Conservation (phyloP, 2,797 vertebrate species). For the Aselliscus stoliczkanus region DNA sequence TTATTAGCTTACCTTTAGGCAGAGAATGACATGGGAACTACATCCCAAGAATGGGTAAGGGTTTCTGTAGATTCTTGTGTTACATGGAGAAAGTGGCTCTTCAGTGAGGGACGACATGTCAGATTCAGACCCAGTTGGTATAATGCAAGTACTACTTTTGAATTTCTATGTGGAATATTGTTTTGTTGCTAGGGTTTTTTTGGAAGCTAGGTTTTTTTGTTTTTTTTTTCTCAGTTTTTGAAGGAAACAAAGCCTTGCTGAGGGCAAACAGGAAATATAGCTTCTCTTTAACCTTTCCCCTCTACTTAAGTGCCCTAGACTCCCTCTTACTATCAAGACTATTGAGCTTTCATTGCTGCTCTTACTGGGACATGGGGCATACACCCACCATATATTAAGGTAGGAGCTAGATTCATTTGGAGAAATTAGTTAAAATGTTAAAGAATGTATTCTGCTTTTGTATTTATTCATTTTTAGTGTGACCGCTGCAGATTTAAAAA, state of each 20-base stretch:
- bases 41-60: neutral
- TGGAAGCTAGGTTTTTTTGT: neutral
- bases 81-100: neutral
- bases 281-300: neutral
- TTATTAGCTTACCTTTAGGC: neutral
- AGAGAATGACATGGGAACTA: neutral
- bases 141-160: neutral
- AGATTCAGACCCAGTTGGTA: neutral
- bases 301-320: neutral
- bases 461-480: constrained; percentile 19
- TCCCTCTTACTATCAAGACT: neutral
- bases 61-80: neutral
- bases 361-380: accelerated
- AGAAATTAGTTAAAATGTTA: neutral
- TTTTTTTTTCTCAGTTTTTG: neutral
- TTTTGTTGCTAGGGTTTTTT: too few species aligned
- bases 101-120: neutral
- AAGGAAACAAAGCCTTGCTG: neutral
- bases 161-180: neutral
- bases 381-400: neutral
- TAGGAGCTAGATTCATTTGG: neutral
- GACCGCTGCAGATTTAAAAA: neutral
- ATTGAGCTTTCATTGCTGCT: neutral
- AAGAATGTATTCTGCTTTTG: neutral
- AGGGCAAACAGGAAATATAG: neutral